These are phyloP conservation scores for Beaufortia kweichowensis DNA, from an alignment of 2,113 vertebrate species.

Conservation along the genomic window DNA sequence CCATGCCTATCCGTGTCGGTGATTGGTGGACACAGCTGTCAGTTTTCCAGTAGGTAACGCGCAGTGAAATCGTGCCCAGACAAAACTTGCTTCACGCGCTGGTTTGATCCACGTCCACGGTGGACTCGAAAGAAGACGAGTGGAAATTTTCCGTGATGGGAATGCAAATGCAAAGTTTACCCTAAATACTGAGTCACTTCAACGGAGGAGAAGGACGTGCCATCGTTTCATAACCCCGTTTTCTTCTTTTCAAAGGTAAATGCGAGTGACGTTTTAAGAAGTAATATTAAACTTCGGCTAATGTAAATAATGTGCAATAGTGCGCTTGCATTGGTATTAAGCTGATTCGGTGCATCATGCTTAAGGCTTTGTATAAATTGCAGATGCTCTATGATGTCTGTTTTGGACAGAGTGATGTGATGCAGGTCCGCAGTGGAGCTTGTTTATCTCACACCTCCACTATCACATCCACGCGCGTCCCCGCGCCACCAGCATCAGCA, in stretches of 20 bases:
- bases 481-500: constrained; percentile 59
- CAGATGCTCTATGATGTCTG: not conserved
- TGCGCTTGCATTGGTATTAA: not conserved
- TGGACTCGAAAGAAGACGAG: constrained; percentile 36
- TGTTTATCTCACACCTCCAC: constrained; percentile 37
- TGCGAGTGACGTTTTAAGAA: not conserved
- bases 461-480: constrained; percentile 11
- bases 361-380: not conserved
- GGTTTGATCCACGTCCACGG: constrained; percentile 68
- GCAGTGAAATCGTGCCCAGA: constrained; percentile 45
- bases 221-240: constrained; percentile 60
- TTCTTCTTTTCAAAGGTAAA: constrained; percentile 74
- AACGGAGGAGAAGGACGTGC: constrained; percentile 59
- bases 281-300: constrained; percentile 17
- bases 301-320: not conserved
- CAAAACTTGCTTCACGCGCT: constrained; percentile 65
- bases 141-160: constrained; percentile 54
- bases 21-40: constrained; percentile 67
- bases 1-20: constrained; percentile 60
- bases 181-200: constrained; percentile 61
- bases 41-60: constrained; percentile 42
- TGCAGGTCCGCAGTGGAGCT: constrained; percentile 37
- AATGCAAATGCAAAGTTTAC: constrained; percentile 51
- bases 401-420: constrained; percentile 28
- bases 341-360: not conserved